Evolutionary conservation across 2,113 vertebrate genomes (phyloP), one percentile per base, ranked within the genome.

Genomic region (Phocoena sinus): DNA sequence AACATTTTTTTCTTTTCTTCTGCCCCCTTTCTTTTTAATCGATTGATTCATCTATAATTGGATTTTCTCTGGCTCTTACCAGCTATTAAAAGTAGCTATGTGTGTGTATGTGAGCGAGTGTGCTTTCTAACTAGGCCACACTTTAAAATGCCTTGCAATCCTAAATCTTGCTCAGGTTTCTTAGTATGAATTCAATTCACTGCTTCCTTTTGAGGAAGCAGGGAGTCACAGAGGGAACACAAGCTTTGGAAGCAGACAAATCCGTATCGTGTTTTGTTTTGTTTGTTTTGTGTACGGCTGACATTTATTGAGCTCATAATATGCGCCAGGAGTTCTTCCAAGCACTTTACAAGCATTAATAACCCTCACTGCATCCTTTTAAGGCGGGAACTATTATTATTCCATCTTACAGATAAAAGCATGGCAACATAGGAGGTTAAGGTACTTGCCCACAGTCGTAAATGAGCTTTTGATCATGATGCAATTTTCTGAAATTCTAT

Each of bases 11-110:
- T 94, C 86, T 38, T 96, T 97, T 97, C 90, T 97, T 97, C 92
- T 92, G 67, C 26, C 38, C 76, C 85, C 77, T 92, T 97, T 97
- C 79, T 96, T 80, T 97, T 60, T 92, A 97, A 97, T 96, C 86
- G 95, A 97, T 97, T 87, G 95, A 97, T 96, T 97, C 95, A 87
- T 97, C 97, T 92, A 74, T 98, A 98, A 98, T 98, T 98, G 97
- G 98, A 98, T 97, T 97, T 97, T 96, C 96, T 87, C 95, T 74
- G 96, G 97, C 86, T 97, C 92, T 97, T 98, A 94, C 92, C 92
- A 97, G 95, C 96, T 97, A 97, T 98, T 97, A 97, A 96, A 97
- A 97, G 96, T 93, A 92, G 74, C 84, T 65, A 0, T 83, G 70
- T 33, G 68, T 47, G 65, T 36, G 33, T 71, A 9, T 63, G 67